Percentiles rank a stretch among this genome's conserved stretches.
Evolutionary conservation across 2,797 vertebrate species (phyloP).

Genomic region (Gastrophryne carolinensis): DNA sequence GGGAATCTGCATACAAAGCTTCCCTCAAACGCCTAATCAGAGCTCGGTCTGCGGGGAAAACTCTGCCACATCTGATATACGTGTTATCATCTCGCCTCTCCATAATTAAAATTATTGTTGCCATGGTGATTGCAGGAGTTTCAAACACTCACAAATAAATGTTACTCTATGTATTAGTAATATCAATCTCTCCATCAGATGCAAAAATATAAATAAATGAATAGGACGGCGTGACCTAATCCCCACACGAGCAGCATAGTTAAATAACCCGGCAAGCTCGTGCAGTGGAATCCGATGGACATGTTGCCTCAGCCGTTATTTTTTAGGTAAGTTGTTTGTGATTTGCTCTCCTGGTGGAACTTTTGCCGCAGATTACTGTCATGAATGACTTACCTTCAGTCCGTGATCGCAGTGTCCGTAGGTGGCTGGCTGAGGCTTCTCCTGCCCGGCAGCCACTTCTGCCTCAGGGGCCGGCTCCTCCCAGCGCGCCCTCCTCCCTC

Average conservation of each 20-base stretch:
- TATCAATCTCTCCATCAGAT: constrained; percentile 19
- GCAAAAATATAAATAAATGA: neutral
- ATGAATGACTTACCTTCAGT: too few species aligned
- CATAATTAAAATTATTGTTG: constrained; percentile 67
- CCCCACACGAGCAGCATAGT: neutral
- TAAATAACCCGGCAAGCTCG: too few species aligned
- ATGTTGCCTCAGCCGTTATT: too few species aligned
- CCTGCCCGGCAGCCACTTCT: too few species aligned
- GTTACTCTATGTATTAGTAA: constrained; percentile 45
- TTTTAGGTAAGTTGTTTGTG: too few species aligned
- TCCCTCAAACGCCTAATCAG: constrained; percentile 58
- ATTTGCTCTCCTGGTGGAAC: too few species aligned
- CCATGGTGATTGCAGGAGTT: constrained; percentile 57
- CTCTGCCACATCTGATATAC: constrained; percentile 59
- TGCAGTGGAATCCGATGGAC: too few species aligned
- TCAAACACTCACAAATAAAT: constrained; percentile 31
- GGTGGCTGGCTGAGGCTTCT: too few species aligned
- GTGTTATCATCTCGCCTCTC: constrained; percentile 59
- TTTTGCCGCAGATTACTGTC: too few species aligned
- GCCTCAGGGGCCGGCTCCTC: too few species aligned
- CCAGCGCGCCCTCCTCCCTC: too few species aligned
- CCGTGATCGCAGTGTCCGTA: too few species aligned
- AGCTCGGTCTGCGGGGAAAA: constrained; percentile 62
- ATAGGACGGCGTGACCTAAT: neutral
- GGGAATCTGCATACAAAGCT: constrained; percentile 55